A percentile compares a stretch with the other conserved stretches of the same genome.
Conservation (phyloP, 1,140 invertebrate species). For the Pseudoatta argentina region DNA sequence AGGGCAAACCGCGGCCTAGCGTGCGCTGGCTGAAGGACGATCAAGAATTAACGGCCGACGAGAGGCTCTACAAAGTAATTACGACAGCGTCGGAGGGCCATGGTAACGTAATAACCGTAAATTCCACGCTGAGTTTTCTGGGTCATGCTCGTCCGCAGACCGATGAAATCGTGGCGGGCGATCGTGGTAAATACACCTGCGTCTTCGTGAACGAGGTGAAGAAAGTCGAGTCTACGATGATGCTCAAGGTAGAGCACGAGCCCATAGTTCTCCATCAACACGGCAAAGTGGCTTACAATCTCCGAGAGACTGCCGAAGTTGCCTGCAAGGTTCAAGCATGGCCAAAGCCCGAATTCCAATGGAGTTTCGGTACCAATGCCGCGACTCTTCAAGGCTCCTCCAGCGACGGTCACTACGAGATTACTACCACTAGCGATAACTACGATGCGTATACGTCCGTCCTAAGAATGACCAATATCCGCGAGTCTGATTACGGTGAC, state of each 20-base stretch:
- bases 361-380: conserved; percentile 92
- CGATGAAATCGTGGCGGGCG: conserved; percentile 92
- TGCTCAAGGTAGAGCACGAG: conserved; percentile 95
- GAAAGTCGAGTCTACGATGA: conserved; percentile 94
- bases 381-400: conserved; percentile 90
- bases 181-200: conserved; percentile 95
- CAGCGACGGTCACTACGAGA: conserved; percentile 94
- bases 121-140: conserved; percentile 93
- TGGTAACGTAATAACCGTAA: conserved; percentile 92
- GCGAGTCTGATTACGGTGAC: conserved; percentile 94
- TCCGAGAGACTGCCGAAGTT: conserved; percentile 93
- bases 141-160: conserved; percentile 91
- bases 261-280: conserved; percentile 94
- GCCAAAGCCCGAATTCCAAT: conserved; percentile 96
- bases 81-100: conserved; percentile 91
- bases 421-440: conserved; percentile 92
- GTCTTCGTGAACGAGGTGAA: conserved; percentile 96
- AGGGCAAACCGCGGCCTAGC: conserved; percentile 94
- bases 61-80: conserved; percentile 92
- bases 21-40: conserved; percentile 96
- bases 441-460: conserved; percentile 95
- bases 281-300: conserved; percentile 95
- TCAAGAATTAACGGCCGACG: conserved; percentile 91
- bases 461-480: conserved; percentile 91
- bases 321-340: conserved; percentile 96